A percentile compares a stretch with the other conserved stretches of the same genome.
Evolutionary conservation across 1,140 invertebrate genomes (phyloP).

Genomic region (Pomacea maculata): DNA sequence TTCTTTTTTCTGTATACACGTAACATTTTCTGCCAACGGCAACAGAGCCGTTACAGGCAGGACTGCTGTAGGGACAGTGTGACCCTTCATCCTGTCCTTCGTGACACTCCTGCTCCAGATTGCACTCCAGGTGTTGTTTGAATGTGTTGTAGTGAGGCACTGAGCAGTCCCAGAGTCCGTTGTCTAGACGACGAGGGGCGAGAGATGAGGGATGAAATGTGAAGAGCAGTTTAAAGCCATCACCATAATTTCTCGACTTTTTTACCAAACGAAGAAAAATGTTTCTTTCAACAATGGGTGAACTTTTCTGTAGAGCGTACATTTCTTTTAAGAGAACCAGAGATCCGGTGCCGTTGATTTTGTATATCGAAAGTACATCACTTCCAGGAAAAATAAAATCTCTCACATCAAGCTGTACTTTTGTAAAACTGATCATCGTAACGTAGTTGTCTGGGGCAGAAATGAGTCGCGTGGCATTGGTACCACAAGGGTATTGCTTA

Average conservation of each 20-base stretch:
- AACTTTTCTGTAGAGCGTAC: neutral
- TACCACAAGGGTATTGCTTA: neutral
- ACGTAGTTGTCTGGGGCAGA: neutral
- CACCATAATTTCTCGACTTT: neutral
- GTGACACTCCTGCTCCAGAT: conserved; percentile 9
- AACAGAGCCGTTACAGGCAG: neutral
- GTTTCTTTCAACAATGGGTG: neutral
- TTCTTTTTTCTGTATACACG: neutral
- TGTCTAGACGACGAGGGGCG: neutral
- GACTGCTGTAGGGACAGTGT: conserved; percentile 15
- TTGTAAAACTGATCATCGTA: neutral
- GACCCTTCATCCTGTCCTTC: conserved; percentile 4
- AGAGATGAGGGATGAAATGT: neutral
- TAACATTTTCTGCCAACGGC: neutral
- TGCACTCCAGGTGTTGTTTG: conserved; percentile 14
- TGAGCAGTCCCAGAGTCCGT: conserved; percentile 5
- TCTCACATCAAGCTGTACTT: neutral
- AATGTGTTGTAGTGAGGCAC: conserved; percentile 5
- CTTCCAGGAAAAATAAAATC: too few relatives aligned
- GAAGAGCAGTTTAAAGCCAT: conserved; percentile 14
- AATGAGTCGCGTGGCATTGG: neutral
- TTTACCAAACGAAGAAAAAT: neutral
- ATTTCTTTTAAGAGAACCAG: neutral
- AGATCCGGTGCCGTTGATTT: neutral
- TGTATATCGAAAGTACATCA: neutral